A percentile compares a stretch with the other conserved stretches of the same genome.
Conservation (phyloP, 37 sponge, comb jelly and placozoan species). For the Chondrilla cf. caribensis region DNA sequence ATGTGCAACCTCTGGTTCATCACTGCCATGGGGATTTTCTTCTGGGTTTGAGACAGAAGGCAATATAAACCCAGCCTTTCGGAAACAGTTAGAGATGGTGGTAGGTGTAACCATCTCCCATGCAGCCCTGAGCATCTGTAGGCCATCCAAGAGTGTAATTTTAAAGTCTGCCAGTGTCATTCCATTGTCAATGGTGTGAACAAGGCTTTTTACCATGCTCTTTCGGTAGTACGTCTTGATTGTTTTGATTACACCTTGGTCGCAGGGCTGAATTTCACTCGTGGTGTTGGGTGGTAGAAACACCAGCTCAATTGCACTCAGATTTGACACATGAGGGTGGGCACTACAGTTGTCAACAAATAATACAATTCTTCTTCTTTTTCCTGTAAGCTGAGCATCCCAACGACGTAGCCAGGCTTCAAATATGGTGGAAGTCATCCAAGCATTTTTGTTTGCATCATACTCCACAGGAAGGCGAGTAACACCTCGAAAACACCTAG, state of each 20-base stretch:
- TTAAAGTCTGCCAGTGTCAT: not conserved
- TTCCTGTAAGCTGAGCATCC: not conserved
- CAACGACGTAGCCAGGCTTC: slow-evolving; percentile 16
- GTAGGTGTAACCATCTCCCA: slow-evolving; percentile 21
- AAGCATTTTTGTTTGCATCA: slow-evolving; percentile 25
- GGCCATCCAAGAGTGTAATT: slow-evolving; percentile 15
- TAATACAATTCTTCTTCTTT: slow-evolving; percentile 6
- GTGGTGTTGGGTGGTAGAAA: slow-evolving; percentile 40
- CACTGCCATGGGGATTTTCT: too few relatives aligned
- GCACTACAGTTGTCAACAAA: slow-evolving; percentile 37
- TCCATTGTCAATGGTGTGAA: slow-evolving; percentile 17
- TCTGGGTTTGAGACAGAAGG: too few relatives aligned
- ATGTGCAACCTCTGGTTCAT: not conserved
- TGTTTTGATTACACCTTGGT: slow-evolving; percentile 23
- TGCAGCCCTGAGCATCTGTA: slow-evolving; percentile 11
- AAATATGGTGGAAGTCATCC: slow-evolving; percentile 39
- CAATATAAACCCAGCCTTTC: slow-evolving; percentile 37
- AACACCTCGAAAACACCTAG: slow-evolving; percentile 38
- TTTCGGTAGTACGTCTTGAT: slow-evolving; percentile 25
- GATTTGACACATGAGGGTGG: slow-evolving; percentile 8
- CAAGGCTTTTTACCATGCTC: slow-evolving; percentile 5
- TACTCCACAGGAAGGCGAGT: slow-evolving; percentile 31
- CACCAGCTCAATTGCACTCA: not conserved
- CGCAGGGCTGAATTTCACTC: slow-evolving; percentile 32
- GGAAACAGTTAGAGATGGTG: slow-evolving; percentile 25